A percentile compares a stretch with the other conserved stretches of the same genome.
These are phyloP conservation scores for Caenorhabditis inopinata DNA, from an alignment of 1,140 invertebrate genomes.

Conservation along the genomic window DNA sequence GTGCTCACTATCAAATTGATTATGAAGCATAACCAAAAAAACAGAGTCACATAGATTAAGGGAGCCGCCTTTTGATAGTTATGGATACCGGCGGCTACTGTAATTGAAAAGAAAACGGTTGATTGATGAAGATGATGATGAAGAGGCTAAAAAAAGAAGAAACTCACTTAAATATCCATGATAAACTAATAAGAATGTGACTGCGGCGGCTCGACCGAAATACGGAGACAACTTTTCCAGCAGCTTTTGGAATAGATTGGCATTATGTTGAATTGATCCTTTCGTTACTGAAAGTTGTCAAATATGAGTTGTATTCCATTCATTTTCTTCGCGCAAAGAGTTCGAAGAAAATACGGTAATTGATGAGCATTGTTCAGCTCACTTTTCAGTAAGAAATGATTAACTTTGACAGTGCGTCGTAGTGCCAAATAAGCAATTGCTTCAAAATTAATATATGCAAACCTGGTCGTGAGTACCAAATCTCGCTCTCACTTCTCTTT, in stretches of 20 bases:
- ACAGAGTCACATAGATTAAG: conserved; percentile 73
- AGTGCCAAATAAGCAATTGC: no score
- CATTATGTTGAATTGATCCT: not conserved
- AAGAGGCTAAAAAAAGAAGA: no score
- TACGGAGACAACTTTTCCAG: not conserved
- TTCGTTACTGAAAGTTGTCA: conserved; percentile 7
- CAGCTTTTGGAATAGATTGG: not conserved
- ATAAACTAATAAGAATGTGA: conserved; percentile 24
- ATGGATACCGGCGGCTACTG: conserved; percentile 56
- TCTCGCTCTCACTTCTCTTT: no score
- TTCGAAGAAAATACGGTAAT: no score
- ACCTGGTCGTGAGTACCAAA: no score
- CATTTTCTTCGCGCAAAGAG: no score
- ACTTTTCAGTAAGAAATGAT: no score
- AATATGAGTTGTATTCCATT: no score
- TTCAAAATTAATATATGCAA: no score
- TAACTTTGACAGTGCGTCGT: no score
- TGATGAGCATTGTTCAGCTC: no score
- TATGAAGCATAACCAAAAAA: conserved; percentile 73
- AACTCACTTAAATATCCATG: conserved; percentile 48
- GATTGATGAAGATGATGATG: no score
- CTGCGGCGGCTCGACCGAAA: not conserved
- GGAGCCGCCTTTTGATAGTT: conserved; percentile 74
- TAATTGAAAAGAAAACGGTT: conserved; percentile 36
- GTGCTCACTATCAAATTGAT: conserved; percentile 6